Base-by-base conservation (phyloP, 2,888 invertebrate species). In the Synanthedon andrenaeformis region DNA sequence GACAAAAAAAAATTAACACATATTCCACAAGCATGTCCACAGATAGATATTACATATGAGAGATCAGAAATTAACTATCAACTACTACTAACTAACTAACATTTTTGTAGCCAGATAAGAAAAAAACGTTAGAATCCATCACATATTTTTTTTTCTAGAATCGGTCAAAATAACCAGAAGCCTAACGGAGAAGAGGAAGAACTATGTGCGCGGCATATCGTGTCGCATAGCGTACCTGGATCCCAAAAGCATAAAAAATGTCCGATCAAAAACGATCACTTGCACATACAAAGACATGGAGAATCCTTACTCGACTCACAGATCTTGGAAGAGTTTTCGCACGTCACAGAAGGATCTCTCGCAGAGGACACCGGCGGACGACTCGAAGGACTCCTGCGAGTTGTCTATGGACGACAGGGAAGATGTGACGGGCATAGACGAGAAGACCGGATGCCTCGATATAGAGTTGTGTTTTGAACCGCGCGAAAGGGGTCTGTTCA, bases 191-290 rank as follows among this genome's bases (percentile, higher is more conserved):
- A 90, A 90, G 54, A 79, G 92, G 0, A 92, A 92, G 67, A 90
- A 89, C 62, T 92, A 92, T 85, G 90, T 92, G 0, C 81, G 90
- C 1, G 80, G 92, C 6, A 90, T 92, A 2, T 91, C 91, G 1
- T 89, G 89, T 1, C 79, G 89, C 49, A 88, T 89, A 3, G 89
- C 89, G 0, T 84, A 84, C 50, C 57, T 84, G 51, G 85, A 86
- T 56, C 75, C 76, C 0, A 76, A 74, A 45, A 75, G 72, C 57
- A 66, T 75, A 2, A 78, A 70, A 51, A 60, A 60, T 1, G 61
- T 63, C 2, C 63, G 85, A 0, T 76, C 68, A 59, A 59, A 86
- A 0, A 88, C 85, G 0, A 84, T 85, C 0, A 69, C 83, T 23
- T 85, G 85, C 52, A 81, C 82, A 0, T 84, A 76, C 68, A 82